Evolutionary conservation across 2,113 vertebrate genomes (phyloP), one percentile per base, ranked within the genome.

Genomic region (Sprattus sprattus): DNA sequence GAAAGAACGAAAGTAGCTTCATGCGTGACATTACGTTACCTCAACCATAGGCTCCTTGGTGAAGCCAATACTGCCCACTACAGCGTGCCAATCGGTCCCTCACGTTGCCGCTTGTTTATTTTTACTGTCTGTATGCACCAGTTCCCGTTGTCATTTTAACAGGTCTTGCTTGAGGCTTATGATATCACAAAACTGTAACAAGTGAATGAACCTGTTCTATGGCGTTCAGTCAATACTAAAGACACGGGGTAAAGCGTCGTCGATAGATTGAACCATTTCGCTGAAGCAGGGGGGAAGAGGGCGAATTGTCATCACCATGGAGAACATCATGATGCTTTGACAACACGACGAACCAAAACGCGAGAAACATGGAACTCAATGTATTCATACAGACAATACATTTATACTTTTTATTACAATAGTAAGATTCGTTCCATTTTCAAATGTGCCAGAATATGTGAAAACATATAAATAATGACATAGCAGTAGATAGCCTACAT

Each of bases 221-320:
- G 75, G 46, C 82, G 82, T 87, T 9, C 49, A 78, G 86, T 88
- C 87, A 90, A 83, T 47, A 85, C 57, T 87, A 85, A 85, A 88
- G 25, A 64, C 82, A 85, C 80, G 83, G 87, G 87, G 88, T 88
- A 85, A 92, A 92, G 88, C 92, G 86, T 90, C 92, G 86, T 90
- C 90, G 88, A 86, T 78, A 94, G 94, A 89, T 71, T 8, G 90
- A 91, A 92, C 94, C 94, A 96, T 93, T 94, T 32, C 4, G 45
- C 18, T 28, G 6, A 83, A 2, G 11, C 46, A 87, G 89, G 83
- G 45, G 84, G 91, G 84, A 87, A 88, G 82, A 39, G 84, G 90
- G 84, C 32, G 67, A 57, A 25, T 28, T 78, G 71, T 78, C 71
- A 78, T 78, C 71, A 78, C 71, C 71, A 78, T 78, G 32, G 71